These are phyloP conservation scores for Venusia cambrica DNA, from an alignment of 2,888 invertebrate species.

Conservation along the genomic window DNA sequence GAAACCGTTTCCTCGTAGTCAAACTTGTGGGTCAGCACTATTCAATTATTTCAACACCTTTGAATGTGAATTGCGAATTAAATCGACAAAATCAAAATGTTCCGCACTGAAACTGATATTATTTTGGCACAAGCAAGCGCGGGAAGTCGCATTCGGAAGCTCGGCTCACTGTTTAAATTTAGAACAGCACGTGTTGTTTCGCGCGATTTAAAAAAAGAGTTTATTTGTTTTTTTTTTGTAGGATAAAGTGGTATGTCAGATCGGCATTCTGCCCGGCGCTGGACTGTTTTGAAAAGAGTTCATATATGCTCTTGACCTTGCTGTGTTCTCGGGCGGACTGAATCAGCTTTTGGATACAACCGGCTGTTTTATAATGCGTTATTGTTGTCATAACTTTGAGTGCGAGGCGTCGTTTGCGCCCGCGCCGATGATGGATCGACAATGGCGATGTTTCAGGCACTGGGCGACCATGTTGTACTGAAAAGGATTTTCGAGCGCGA, in stretches of 20 bases:
- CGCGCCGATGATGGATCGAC: conserved; percentile 15
- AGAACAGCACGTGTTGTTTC: conserved; percentile 45
- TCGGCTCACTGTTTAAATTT: conserved; percentile 54
- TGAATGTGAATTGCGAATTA: conserved; percentile 9
- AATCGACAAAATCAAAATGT: conserved; percentile 21
- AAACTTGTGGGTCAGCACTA: conserved; percentile 29
- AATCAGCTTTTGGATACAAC: conserved; percentile 65
- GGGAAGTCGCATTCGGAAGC: conserved; percentile 40
- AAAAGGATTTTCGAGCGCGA: too few relatives aligned
- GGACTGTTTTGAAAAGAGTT: conserved; percentile 66
- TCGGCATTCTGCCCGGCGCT: conserved; percentile 51
- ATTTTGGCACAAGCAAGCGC: conserved; percentile 36
- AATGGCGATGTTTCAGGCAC: conserved; percentile 4
- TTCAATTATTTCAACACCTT: conserved; percentile 7
- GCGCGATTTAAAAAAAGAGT: conserved; percentile 33
- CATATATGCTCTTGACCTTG: conserved; percentile 74
- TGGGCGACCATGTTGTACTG: conserved; percentile 3
- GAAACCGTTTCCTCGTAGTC: conserved; percentile 30
- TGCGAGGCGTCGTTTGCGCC: conserved; percentile 29
- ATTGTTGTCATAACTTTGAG: conserved; percentile 76
- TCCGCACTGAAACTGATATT: conserved; percentile 30
- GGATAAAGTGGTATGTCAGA: conserved; percentile 49
- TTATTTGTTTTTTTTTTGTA: conserved; percentile 31
- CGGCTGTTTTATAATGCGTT: conserved; percentile 72
- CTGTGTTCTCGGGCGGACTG: conserved; percentile 63